Evolutionary conservation across 2,797 vertebrate species (phyloP).

Genomic region (Sternarchorhynchus goeldii): DNA sequence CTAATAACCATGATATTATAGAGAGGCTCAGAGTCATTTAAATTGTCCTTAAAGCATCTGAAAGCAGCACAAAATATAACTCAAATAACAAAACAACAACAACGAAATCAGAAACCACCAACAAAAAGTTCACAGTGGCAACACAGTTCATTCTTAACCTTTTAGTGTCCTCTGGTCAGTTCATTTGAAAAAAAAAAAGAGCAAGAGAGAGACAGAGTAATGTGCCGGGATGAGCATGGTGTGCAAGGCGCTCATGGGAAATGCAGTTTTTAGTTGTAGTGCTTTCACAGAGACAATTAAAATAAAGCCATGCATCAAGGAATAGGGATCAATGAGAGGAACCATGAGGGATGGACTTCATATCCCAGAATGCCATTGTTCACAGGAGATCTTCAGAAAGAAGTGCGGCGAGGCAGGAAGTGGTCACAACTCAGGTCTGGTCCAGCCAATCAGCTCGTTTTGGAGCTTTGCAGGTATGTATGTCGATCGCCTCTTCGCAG

Average conservation of each 20-base stretch:
- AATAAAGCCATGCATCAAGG: conserved; percentile 79
- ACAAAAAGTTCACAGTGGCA: conserved; percentile 58
- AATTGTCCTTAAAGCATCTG: conserved; percentile 72
- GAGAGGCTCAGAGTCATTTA: conserved; percentile 72
- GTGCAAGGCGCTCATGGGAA: conserved; percentile 66
- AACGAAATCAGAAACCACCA: conserved; percentile 34
- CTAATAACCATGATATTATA: conserved; percentile 69
- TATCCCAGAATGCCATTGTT: conserved; percentile 80
- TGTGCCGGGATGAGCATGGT: conserved; percentile 50
- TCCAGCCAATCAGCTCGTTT: conserved; percentile 85
- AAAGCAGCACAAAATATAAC: conserved; percentile 72
- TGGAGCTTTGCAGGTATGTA: conserved; percentile 96
- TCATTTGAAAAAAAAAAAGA: conserved; percentile 49
- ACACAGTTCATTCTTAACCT: conserved; percentile 47
- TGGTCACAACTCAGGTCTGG: conserved; percentile 72
- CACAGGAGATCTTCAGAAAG: conserved; percentile 71
- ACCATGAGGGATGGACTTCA: conserved; percentile 76
- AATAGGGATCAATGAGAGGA: conserved; percentile 65
- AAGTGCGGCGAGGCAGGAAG: conserved; percentile 49
- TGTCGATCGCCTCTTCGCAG: conserved; percentile 93
- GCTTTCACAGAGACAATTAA: conserved; percentile 75
- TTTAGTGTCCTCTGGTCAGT: conserved; percentile 53
- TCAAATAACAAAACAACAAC: conserved; percentile 38
- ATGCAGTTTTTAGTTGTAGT: conserved; percentile 71
- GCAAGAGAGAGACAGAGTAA: conserved; percentile 49